Evolutionary conservation across 2,888 invertebrate species (phyloP).

Genomic region (Scaptomyza parva): DNA sequence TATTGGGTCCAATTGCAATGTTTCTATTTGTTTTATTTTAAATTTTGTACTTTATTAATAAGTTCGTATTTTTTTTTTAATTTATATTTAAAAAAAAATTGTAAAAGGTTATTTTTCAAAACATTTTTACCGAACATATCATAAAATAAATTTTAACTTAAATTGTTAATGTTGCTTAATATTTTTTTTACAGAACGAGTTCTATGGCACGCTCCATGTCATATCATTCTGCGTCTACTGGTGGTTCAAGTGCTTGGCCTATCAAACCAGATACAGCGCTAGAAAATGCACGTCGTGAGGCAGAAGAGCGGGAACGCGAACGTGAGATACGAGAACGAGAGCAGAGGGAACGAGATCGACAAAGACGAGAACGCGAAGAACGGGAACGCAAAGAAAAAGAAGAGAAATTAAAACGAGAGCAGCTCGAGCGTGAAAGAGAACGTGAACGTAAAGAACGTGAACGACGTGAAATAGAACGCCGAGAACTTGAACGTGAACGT

Average conservation of each 20-base stretch:
- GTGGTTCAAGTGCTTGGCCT: slow-evolving; percentile 86
- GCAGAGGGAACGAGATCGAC: slow-evolving; percentile 84
- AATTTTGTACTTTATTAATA: too few relatives aligned
- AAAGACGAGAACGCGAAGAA: slow-evolving; percentile 84
- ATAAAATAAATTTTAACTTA: background rate
- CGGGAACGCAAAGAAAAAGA: slow-evolving; percentile 85
- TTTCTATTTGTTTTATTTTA: too few relatives aligned
- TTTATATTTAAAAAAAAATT: too few relatives aligned
- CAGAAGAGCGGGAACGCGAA: slow-evolving; percentile 85
- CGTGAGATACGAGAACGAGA: slow-evolving; percentile 84
- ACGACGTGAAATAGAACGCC: slow-evolving; percentile 86
- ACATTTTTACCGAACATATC: too few relatives aligned
- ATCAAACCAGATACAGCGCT: slow-evolving; percentile 88
- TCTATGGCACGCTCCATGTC: slow-evolving; percentile 87
- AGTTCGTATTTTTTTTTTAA: too few relatives aligned
- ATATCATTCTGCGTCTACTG: slow-evolving; percentile 85
- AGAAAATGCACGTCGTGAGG: slow-evolving; percentile 87
- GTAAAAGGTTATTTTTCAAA: too few relatives aligned
- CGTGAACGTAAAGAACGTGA: slow-evolving; percentile 87
- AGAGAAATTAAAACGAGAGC: slow-evolving; percentile 86
- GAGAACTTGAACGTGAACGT: slow-evolving; percentile 88
- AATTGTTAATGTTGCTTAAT: background rate
- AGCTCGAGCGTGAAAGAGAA: slow-evolving; percentile 87
- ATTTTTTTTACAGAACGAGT: slow-evolving; percentile 57
- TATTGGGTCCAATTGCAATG: too few relatives aligned